phyloP scores from a whole-genome alignment of 2,797 vertebrate genomes.

The Rhabdomys pumilio region DNA sequence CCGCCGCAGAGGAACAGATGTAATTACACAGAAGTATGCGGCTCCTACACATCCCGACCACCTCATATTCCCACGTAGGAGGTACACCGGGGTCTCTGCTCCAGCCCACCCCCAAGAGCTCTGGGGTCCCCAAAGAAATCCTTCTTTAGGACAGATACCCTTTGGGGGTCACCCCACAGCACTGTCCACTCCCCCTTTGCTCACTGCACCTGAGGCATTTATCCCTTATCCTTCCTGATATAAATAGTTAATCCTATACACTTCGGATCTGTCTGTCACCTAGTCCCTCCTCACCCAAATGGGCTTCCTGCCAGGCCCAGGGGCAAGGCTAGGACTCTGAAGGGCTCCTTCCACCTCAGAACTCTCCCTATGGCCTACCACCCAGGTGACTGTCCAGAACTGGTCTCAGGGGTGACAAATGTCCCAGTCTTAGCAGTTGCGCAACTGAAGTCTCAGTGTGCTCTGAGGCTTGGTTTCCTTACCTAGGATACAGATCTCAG shows the following conservation, averaged over 20 bases:
- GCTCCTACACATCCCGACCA: slow-evolving; percentile 73
- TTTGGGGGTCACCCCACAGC: background rate
- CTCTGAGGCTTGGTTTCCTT: background rate
- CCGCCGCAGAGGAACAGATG: slow-evolving; percentile 50
- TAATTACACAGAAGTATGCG: slow-evolving; percentile 80
- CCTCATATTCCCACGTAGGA: slow-evolving; percentile 7
- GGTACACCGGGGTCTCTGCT: background rate
- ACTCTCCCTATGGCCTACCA: background rate
- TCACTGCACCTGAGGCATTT: slow-evolving; percentile 72
- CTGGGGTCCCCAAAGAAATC: background rate
- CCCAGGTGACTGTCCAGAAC: background rate
- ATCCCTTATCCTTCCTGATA: slow-evolving; percentile 75
- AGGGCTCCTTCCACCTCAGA: background rate
- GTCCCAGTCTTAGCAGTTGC: background rate
- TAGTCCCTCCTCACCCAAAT: slow-evolving; percentile 54
- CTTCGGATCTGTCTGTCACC: slow-evolving; percentile 79
- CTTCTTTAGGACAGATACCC: background rate
- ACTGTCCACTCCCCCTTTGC: background rate
- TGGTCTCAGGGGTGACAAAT: background rate
- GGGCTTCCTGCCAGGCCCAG: background rate
- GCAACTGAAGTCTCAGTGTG: accelerated
- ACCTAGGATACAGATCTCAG: background rate
- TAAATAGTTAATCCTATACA: slow-evolving; percentile 83
- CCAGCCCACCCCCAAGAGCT: background rate
- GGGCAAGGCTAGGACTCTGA: background rate